phyloP scores from a whole-genome alignment of 2,797 vertebrate genomes.

The Sebastes trivittatus region DNA sequence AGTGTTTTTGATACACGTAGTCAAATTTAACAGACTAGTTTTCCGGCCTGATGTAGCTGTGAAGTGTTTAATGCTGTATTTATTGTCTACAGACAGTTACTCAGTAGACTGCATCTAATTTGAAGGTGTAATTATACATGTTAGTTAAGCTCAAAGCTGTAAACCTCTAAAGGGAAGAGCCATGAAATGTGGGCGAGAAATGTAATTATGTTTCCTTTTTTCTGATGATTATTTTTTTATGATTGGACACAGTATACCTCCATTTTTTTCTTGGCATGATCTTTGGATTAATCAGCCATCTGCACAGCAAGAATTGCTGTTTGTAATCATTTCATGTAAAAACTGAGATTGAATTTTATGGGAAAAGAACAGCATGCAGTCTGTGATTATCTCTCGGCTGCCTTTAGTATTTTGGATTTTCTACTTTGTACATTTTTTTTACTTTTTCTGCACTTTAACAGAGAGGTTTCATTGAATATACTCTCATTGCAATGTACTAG shows the following conservation, averaged over 20 bases:
- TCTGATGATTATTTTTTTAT: constrained; percentile 8
- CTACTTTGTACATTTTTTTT: background rate
- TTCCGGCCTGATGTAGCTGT: constrained; percentile 10
- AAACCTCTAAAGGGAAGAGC: constrained; percentile 21
- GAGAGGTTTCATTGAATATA: constrained; percentile 4
- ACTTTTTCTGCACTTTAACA: background rate
- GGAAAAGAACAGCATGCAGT: constrained; percentile 1
- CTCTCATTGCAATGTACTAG: background rate
- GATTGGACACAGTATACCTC: constrained; percentile 9
- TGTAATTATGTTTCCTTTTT: constrained; percentile 44
- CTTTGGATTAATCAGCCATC: constrained; percentile 54
- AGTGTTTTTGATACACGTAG: constrained; percentile 49
- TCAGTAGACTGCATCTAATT: constrained; percentile 56
- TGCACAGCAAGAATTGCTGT: constrained; percentile 25
- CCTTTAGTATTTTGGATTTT: background rate
- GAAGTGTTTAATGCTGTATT: constrained; percentile 46
- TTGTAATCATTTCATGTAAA: constrained; percentile 29
- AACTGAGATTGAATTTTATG: constrained; percentile 27
- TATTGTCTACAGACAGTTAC: constrained; percentile 48
- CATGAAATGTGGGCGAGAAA: constrained; percentile 14
- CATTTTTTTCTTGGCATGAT: constrained; percentile 25
- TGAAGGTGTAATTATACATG: constrained; percentile 63
- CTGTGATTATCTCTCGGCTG: background rate
- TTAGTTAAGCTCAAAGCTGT: constrained; percentile 46
- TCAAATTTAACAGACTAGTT: constrained; percentile 34